Conservation (phyloP, 2,888 invertebrate genomes). For the Himalopsyche japonica region DNA sequence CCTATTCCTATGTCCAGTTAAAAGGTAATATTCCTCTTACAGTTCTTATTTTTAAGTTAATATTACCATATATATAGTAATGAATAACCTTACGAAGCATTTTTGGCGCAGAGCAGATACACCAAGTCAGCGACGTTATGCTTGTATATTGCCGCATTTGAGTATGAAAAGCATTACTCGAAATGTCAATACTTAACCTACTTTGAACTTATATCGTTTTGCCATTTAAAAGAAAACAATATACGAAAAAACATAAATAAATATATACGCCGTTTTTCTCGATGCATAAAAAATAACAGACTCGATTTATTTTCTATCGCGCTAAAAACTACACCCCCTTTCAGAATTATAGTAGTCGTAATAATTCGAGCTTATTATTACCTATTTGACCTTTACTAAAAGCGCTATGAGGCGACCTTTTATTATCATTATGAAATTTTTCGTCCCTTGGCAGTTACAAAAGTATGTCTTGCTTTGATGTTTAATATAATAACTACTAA, state of each 20-base stretch:
- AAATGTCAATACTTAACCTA: neutral
- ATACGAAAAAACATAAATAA: neutral
- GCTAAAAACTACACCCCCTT: neutral
- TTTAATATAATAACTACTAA: no score
- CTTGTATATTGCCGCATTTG: no score
- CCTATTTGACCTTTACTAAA: neutral
- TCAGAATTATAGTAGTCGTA: neutral
- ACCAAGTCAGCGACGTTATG: no score
- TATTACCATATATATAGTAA: no score
- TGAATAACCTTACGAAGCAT: no score
- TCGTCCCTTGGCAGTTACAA: neutral
- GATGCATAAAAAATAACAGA: neutral
- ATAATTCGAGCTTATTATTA: neutral
- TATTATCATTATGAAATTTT: neutral
- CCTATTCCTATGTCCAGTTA: no score
- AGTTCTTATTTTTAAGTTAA: no score
- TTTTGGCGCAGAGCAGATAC: no score
- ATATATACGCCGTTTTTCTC: neutral
- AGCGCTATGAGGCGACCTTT: neutral
- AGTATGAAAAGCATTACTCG: neutral
- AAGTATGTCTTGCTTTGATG: no score
- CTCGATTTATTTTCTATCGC: neutral
- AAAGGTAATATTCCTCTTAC: no score
- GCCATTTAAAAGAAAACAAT: neutral
- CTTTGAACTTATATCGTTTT: neutral